Percentiles rank a stretch among this genome's conserved stretches.
Conservation (phyloP, 2,797 vertebrate genomes). For the Pipistrellus nathusii region DNA sequence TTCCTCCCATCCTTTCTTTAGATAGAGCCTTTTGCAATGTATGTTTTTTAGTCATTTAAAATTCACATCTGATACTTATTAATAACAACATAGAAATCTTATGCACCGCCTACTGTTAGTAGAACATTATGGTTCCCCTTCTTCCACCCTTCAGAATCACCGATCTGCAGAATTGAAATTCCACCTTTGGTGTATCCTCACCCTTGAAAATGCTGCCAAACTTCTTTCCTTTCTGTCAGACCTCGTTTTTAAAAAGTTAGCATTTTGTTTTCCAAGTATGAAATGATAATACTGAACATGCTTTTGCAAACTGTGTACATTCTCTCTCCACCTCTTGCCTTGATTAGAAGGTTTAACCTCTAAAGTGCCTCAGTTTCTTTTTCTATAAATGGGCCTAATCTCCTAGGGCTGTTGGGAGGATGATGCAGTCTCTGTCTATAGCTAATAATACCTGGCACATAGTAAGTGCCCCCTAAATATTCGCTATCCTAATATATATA, state of each 20-base stretch:
- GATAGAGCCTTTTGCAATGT: neutral
- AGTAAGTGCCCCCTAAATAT: neutral
- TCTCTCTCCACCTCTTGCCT: neutral
- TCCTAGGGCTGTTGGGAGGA: neutral
- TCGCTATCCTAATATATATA: neutral
- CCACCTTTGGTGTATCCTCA: neutral
- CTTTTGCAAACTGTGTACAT: neutral
- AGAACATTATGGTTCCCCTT: neutral
- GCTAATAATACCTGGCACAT: neutral
- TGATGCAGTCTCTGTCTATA: neutral
- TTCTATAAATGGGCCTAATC: neutral
- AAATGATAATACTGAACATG: neutral
- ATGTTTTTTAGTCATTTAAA: neutral
- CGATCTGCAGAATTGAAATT: neutral
- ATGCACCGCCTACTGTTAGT: neutral
- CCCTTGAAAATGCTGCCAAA: neutral
- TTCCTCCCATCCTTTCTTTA: too few species aligned
- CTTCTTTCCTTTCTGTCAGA: constrained; percentile 18
- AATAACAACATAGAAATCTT: neutral
- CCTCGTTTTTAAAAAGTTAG: neutral
- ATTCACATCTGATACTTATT: neutral
- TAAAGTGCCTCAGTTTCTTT: neutral
- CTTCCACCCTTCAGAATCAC: neutral
- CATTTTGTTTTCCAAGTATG: constrained; percentile 18
- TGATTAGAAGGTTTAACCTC: neutral